Evolutionary conservation across 2,797 vertebrate species (phyloP), one percentile per base, ranked within the genome.

Genomic region (Graptemys geographica): DNA sequence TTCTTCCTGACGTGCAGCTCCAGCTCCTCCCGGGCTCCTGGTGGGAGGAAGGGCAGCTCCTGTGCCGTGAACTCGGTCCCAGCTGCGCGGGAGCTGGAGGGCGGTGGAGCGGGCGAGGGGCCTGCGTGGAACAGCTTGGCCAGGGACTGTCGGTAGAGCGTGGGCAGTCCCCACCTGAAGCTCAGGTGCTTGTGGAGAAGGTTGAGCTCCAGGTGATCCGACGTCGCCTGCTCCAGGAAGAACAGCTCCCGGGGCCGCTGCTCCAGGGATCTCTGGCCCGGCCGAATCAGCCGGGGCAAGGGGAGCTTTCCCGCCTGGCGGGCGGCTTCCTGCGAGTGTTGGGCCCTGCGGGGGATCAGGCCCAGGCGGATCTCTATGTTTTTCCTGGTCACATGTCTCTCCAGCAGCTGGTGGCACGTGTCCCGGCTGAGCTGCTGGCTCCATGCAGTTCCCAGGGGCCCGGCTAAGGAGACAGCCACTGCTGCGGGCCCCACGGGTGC

Each of bases 61-160:
- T 72, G 65, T 19, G 21, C n/a, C 5, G 16, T 21, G 19, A 23
- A 21, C 19, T 37, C 4, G 19, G 18, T 37, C 65, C n/a, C 19
- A 19, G n/a, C 65, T 23, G 10, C 2, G 9, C 2, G n/a, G 18
- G 19, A 5, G 19, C 65, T 23, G n/a, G 19, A 23, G 19, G n/a
- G 65, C 3, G 19, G 19, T 3, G 1, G n/a, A n/a, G 65, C 10
- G 10, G 19, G 5, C 2, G 19, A 11, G 19, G n/a, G n/a, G n/a
- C 18, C n/a, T 72, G 19, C 4, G 10, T 44, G 44, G 44, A 44
- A 44, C 44, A 44, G 44, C 44, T 44, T 44, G 44, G 44, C 44
- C 44, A 44, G 44, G 44, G 44, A 44, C 44, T 44, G 44, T 44
- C 44, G 44, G 44, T 44, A 44, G 44, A 44, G 44, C 44, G 6